Conservation (phyloP, 2,113 vertebrate genomes). For the Dinomys branickii region DNA sequence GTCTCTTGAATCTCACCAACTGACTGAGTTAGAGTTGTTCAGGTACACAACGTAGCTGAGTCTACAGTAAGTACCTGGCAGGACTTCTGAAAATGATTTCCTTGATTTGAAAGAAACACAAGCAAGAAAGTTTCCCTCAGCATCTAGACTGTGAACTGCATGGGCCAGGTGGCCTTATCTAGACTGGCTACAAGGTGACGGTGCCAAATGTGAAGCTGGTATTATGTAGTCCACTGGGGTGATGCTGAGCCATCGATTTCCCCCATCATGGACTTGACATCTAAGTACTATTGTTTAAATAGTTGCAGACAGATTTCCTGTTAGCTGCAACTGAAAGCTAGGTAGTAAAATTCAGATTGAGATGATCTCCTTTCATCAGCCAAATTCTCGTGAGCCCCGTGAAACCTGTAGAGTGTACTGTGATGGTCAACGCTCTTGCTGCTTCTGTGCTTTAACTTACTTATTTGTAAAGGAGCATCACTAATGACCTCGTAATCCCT, state of each 20-base stretch:
- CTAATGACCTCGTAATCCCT: neutral
- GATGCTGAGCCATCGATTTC: neutral
- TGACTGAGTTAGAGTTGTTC: neutral
- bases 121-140: neutral
- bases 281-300: neutral
- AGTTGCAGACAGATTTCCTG: neutral
- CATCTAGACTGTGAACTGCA: neutral
- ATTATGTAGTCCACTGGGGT: neutral
- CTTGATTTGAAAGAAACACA: neutral
- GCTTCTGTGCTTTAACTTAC: neutral
- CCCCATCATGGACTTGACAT: neutral
- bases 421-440: neutral
- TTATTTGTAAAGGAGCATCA: neutral
- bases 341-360: neutral
- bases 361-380: neutral
- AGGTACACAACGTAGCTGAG: neutral
- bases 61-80: neutral
- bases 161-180: neutral
- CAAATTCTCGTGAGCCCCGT: neutral
- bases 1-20: neutral
- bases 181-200: neutral
- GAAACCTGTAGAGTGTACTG: neutral
- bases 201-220: neutral
- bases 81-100: neutral
- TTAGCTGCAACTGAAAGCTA: conserved; percentile 16